Evolutionary conservation across 2,797 vertebrate genomes (phyloP).

Genomic region (Ateles fusciceps): DNA sequence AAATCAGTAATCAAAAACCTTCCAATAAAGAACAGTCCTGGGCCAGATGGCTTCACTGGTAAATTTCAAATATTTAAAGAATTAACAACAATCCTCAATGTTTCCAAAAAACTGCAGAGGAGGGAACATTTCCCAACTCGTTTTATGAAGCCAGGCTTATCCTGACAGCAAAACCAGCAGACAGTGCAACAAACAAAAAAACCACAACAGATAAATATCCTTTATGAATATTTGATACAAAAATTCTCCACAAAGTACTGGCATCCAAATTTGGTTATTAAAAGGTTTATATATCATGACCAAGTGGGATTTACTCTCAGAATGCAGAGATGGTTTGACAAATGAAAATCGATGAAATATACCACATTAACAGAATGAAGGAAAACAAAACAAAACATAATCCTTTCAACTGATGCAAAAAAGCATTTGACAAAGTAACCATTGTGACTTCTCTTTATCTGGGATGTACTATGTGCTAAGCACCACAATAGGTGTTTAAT

Average conservation of each 20-base stretch:
- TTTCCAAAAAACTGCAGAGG: background rate
- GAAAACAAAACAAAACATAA: background rate
- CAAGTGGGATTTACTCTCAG: background rate
- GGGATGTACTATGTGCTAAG: background rate
- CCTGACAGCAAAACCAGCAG: background rate
- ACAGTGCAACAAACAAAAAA: background rate
- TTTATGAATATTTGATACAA: background rate
- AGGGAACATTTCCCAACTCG: background rate
- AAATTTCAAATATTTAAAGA: background rate
- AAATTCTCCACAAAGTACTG: background rate
- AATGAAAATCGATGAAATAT: background rate
- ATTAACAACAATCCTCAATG: background rate
- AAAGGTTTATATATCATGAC: background rate
- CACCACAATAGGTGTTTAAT: background rate
- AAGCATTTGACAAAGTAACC: background rate
- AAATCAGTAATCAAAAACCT: background rate
- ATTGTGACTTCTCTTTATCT: background rate
- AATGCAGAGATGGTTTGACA: background rate
- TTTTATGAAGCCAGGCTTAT: background rate
- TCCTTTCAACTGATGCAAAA: background rate
- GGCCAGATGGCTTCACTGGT: background rate
- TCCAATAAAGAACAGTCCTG: background rate
- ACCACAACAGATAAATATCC: background rate
- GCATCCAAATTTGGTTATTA: background rate
- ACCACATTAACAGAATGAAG: background rate